A percentile compares a stretch with the other conserved stretches of the same genome.
Evolutionary conservation across 1,140 invertebrate genomes (phyloP).

Genomic region (Drosophila pachea): DNA sequence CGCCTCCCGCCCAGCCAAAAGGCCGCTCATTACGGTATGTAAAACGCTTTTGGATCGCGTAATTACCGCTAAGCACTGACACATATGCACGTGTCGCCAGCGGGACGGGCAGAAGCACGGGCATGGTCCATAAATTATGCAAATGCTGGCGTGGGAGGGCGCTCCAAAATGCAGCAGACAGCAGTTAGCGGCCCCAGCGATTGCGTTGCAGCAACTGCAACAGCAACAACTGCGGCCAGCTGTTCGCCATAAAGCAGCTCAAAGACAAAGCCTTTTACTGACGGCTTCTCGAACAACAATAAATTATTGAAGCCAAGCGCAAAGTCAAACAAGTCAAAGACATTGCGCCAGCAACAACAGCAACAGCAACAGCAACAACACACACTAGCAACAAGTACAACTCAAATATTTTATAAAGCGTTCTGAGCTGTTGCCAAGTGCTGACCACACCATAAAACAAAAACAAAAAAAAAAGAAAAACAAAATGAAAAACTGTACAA

Average conservation of each 20-base stretch:
- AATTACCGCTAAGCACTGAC: conserved; percentile 28
- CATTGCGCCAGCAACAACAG: conserved; percentile 45
- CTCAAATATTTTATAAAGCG: conserved; percentile 19
- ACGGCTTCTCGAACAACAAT: conserved; percentile 66
- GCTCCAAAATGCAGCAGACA: conserved; percentile 29
- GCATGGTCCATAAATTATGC: conserved; percentile 46
- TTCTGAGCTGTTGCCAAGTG: conserved; percentile 57
- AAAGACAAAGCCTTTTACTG: conserved; percentile 66
- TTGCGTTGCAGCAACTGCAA: neutral
- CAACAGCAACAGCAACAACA: conserved; percentile 1
- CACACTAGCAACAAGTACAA: neutral
- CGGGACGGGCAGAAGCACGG: conserved; percentile 8
- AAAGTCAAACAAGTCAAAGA: conserved; percentile 72
- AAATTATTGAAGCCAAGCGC: conserved; percentile 70
- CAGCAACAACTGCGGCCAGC: conserved; percentile 20
- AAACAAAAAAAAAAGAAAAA: too few species aligned
- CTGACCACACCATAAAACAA: conserved; percentile 57
- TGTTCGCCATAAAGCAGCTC: conserved; percentile 62
- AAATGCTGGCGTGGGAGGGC: conserved; percentile 49
- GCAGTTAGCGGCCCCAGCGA: neutral
- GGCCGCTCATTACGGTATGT: conserved; percentile 53
- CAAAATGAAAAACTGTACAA: neutral
- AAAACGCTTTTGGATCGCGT: conserved; percentile 46
- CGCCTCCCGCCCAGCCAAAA: conserved; percentile 39
- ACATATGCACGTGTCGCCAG: conserved; percentile 34